Base-by-base conservation (phyloP, 2,888 invertebrate species). In the Hermaeophaga mercurialis region DNA sequence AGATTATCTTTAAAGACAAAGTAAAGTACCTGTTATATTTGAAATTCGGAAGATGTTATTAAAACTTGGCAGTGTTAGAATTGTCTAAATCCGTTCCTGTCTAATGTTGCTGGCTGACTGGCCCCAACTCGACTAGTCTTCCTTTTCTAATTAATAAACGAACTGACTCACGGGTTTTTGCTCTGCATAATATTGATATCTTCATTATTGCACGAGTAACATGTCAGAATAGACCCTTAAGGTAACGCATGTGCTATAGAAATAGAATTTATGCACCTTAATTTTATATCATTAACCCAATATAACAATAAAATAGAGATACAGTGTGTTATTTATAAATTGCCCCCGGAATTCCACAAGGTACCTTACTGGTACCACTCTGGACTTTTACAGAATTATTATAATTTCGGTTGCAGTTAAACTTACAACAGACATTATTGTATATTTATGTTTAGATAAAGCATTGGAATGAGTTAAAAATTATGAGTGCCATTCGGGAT, bases 161-260 rank as follows among this genome's bases (percentile, higher is more conserved):
- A 52, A 53, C 49, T 41, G 55, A 52, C 47, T 9, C 11, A 31
- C 12, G n/a, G 2, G 9, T 31, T 31, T 17, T 17, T 17, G 15
- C 17, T 36, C 9, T 58, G 61, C 63, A 56, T 60, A 60, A 65
- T 68, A 68, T 70, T 67, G 70, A 70, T 70, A 67, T 64, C 69
- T 69, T 67, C 66, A 68, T 68, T 68, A 68, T 66, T 66, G 58
- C 54, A 58, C 43, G 50, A 33, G 14, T 33, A 12, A 33, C 9
- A 33, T 33, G 3, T 12, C 33, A 7, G 6, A 14, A 11, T n/a
- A 14, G 3, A 33, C 33, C 33, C 9, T 33, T 12, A 33, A 9
- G 33, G 9, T 33, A 14, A 33, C 14, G 12, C 12, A 33, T 14
- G 11, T 12, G 8, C 33, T 33, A 5, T 33, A 2, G 2, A 28